These are phyloP conservation scores for Chanos chanos DNA, from an alignment of 2,797 vertebrate species.

Conservation along the genomic window DNA sequence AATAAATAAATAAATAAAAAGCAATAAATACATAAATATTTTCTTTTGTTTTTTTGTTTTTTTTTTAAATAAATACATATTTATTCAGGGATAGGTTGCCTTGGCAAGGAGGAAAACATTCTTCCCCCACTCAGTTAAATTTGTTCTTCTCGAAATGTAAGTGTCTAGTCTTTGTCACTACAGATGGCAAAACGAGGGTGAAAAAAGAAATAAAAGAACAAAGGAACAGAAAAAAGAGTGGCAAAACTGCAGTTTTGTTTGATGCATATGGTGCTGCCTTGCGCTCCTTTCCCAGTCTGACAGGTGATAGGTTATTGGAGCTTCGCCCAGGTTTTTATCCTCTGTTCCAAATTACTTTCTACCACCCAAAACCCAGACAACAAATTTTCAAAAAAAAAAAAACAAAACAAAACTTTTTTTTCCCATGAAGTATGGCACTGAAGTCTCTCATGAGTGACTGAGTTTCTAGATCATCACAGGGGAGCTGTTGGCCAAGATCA, in stretches of 20 bases:
- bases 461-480: constrained; percentile 18
- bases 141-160: not conserved
- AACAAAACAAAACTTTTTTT: no score
- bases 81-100: constrained; percentile 43
- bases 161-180: constrained; percentile 12
- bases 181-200: constrained; percentile 14
- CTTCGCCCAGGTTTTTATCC: constrained; percentile 3
- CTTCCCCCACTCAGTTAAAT: not conserved
- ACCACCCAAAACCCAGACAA: constrained; percentile 10
- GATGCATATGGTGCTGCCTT: constrained; percentile 13
- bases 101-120: constrained; percentile 46
- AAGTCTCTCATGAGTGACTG: constrained; percentile 17
- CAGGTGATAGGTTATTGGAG: constrained; percentile 30
- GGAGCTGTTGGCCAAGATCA: constrained; percentile 38
- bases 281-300: constrained; percentile 11
- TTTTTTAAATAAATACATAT: constrained; percentile 65
- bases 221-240: constrained; percentile 14
- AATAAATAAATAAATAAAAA: constrained; percentile 77
- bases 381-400: constrained; percentile 16
- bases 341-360: not conserved
- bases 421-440: constrained; percentile 5
- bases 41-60: constrained; percentile 18
- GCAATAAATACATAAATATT: constrained; percentile 79
- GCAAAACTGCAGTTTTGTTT: constrained; percentile 17
- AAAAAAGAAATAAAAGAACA: constrained; percentile 5